Evolutionary conservation across 2,113 vertebrate species (phyloP), one percentile per base, ranked within the genome.

Genomic region (Speoplatyrhinus poulsoni): DNA sequence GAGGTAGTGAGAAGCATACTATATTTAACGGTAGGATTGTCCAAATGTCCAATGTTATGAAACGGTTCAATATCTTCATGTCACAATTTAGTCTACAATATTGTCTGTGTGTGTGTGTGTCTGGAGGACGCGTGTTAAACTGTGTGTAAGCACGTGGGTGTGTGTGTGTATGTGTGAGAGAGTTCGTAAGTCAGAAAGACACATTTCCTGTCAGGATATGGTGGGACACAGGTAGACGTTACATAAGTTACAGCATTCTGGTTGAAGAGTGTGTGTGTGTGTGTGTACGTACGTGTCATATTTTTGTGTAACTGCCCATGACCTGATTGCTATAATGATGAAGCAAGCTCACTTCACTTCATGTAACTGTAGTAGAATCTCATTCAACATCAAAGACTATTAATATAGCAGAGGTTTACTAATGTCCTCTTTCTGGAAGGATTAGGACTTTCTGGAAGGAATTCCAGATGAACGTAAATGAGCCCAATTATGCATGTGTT

Each of bases 271-370:
- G 54, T 56, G 54, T 17, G n/a, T 56, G 15, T 17, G 15, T 33
- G 15, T 47, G 36, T 48, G 9, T 26, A 17, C 9, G 62, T 36
- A 10, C 62, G 85, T 72, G 87, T 76, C 81, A 87, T 77, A 63
- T 71, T 75, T 62, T 61, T 73, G 60, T 77, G 75, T 59, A 77
- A 65, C 50, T 70, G 72, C 19, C 69, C 2, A 0, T 1, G 1
- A 69, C 63, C 46, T 61, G 53, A 76, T 11, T 53, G 15, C 65
- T 54, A 55, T 26, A 72, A 70, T 69, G 52, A 32, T 61, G 0
- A 61, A 67, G 36, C 5, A 7, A 57, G 15, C 54, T 58, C 32
- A 26, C 47, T 57, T 76, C 49, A 65, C 71, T 67, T 75, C 72
- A 73, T 13, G 65, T 1, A 12, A 67, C 33, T 12, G 10, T 33